phyloP scores from a whole-genome alignment of 2,888 invertebrate genomes.

The Saturnia japonica region DNA sequence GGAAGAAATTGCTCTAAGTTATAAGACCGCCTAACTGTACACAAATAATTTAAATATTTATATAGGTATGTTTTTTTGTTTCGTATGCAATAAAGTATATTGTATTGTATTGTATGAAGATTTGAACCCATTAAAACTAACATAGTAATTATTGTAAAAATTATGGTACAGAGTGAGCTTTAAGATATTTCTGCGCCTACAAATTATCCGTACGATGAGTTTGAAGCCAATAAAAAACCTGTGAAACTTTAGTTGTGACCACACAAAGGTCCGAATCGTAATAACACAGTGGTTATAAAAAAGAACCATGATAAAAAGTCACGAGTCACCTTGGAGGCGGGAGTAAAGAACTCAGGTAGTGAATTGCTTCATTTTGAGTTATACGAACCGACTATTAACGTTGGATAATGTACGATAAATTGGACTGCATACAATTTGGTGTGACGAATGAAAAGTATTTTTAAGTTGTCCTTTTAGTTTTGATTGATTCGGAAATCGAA shows the following conservation, averaged over 20 bases:
- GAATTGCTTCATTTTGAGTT: constrained; percentile 75
- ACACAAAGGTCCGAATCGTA: constrained; percentile 71
- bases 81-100: too few relatives aligned
- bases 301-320: constrained; percentile 66
- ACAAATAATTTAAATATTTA: too few relatives aligned
- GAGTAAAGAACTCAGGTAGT: constrained; percentile 78
- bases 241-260: constrained; percentile 39
- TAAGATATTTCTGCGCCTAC: neutral
- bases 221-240: neutral
- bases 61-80: too few relatives aligned
- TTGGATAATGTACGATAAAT: constrained; percentile 51
- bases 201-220: neutral
- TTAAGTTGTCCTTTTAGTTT: constrained; percentile 4
- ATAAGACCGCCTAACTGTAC: too few relatives aligned
- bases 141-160: neutral
- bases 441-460: constrained; percentile 17
- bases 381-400: constrained; percentile 31
- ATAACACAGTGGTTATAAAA: constrained; percentile 63
- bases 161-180: neutral
- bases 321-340: constrained; percentile 73
- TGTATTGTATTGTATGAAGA: neutral
- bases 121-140: neutral
- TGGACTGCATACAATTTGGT: constrained; percentile 36
- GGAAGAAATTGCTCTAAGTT: too few relatives aligned
- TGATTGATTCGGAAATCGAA: constrained; percentile 5